phyloP scores from a whole-genome alignment of 2,113 vertebrate species.

The Arvicanthis niloticus region DNA sequence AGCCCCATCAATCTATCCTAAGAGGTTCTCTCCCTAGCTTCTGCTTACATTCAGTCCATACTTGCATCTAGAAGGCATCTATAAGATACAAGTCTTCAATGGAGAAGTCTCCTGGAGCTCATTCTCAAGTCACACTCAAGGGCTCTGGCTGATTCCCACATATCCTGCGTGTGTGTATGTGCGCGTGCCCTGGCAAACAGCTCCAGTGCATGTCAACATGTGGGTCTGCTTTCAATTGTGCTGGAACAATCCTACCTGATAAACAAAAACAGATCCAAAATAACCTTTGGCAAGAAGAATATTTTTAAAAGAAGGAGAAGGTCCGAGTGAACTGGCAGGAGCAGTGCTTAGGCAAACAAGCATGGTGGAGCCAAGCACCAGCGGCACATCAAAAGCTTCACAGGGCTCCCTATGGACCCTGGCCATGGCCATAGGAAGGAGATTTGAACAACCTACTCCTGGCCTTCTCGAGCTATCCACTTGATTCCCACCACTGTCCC shows the following conservation, averaged over 20 bases:
- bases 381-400: slow-evolving; percentile 76
- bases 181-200: slow-evolving; percentile 29
- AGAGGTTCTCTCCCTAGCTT: background rate
- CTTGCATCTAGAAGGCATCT: background rate
- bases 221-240: slow-evolving; percentile 84
- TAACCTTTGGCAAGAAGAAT: slow-evolving; percentile 81
- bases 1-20: background rate
- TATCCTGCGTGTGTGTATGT: background rate
- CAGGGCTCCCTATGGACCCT: slow-evolving; percentile 72
- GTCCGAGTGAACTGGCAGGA: slow-evolving; percentile 83
- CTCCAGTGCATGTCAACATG: slow-evolving; percentile 57
- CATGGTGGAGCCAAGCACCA: slow-evolving; percentile 77
- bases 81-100: background rate
- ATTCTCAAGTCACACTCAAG: background rate
- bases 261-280: slow-evolving; percentile 87
- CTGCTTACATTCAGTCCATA: background rate
- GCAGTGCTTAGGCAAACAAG: slow-evolving; percentile 84
- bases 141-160: background rate
- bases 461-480: background rate
- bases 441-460: background rate
- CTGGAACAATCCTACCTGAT: slow-evolving; percentile 83
- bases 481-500: background rate
- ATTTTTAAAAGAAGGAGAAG: slow-evolving; percentile 83
- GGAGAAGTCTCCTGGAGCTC: background rate
- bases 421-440: slow-evolving; percentile 55